phyloP scores from a whole-genome alignment of 2,888 invertebrate genomes.

The Calliopum simillimum region DNA sequence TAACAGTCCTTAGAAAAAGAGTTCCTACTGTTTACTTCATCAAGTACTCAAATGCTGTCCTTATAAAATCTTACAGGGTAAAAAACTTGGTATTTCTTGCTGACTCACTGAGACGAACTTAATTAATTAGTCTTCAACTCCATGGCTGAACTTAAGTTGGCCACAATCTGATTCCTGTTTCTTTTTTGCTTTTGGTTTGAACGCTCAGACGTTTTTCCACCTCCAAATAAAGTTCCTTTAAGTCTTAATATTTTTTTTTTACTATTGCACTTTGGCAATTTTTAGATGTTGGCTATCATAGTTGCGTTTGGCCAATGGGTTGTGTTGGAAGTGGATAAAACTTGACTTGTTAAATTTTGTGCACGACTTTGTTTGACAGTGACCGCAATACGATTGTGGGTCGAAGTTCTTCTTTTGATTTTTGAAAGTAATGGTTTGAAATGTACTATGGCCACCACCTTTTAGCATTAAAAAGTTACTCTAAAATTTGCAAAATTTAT shows the following conservation, averaged over 20 bases:
- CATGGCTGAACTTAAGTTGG: slow-evolving; percentile 11
- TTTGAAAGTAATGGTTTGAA: slow-evolving; percentile 13
- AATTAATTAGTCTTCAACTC: slow-evolving; percentile 48
- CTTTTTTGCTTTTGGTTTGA: slow-evolving; percentile 1
- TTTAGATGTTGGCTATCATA: background rate
- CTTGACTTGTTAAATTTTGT: slow-evolving; percentile 15
- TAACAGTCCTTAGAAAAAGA: no score
- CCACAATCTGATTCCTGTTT: slow-evolving; percentile 18
- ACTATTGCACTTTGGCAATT: background rate
- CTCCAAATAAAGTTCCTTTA: slow-evolving; percentile 2
- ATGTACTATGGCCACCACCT: background rate
- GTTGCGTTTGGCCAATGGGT: background rate
- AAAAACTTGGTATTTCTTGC: slow-evolving; percentile 15
- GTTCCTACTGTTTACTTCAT: no score
- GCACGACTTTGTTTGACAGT: background rate
- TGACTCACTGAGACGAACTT: slow-evolving; percentile 44
- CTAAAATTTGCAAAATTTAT: background rate
- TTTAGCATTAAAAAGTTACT: background rate
- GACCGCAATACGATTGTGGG: slow-evolving; percentile 31
- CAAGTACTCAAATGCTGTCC: no score
- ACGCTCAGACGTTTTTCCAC: slow-evolving; percentile 7
- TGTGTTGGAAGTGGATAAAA: background rate
- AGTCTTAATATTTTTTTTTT: no score
- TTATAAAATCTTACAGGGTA: no score
- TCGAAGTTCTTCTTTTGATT: slow-evolving; percentile 6